Base-by-base conservation (phyloP, 1,140 invertebrate species). In the Archivesica marissinica region DNA sequence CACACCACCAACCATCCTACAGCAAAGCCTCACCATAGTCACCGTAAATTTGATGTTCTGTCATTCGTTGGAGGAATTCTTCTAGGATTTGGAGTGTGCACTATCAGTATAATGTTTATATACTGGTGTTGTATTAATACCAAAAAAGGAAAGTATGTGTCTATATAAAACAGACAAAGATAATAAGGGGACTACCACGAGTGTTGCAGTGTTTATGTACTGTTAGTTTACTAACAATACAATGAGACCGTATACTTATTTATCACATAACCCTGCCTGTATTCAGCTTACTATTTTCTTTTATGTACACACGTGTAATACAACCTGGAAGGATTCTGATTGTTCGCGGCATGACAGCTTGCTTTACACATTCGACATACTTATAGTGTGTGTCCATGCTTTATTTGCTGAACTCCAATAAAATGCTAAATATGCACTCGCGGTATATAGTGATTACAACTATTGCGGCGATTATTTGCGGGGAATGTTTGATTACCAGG, bases 1-100 rank as follows among this genome's bases (percentile, higher is more conserved):
- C 50, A 52, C 38, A 66, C 77, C 4, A 39, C 7, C 3, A 61
- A 35, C 13, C 28, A 30, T 11, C 35, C 3, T 23, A 77, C 50
- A 15, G 23, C 28, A 7, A 59, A 25, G 61, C 33, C 77, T n/a
- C 2, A 28, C 20, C n/a, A 11, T 7, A 13, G 0, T 9, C 28
- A 44, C 38, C 20, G 41, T 2, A 1, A 66, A 15, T 66, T 79
- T 47, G 61, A 66, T 50, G 9, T 30, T 0, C 17, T 79, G 30
- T 79, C 77, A 0, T 79, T 79, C 23, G 77, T 64, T 9, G 77
- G 77, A 0, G 77, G 77, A 7, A 79, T 79, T 13, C 47, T 79
- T 17, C 77, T 79, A 23, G 77, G 77, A 6, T 44, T 79, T 4
- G 77, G 77, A 23, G 38, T 79, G 11, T 59, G 38, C 15, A 28